phyloP scores from a whole-genome alignment of 1,140 invertebrate species.

The Battus philenor region DNA sequence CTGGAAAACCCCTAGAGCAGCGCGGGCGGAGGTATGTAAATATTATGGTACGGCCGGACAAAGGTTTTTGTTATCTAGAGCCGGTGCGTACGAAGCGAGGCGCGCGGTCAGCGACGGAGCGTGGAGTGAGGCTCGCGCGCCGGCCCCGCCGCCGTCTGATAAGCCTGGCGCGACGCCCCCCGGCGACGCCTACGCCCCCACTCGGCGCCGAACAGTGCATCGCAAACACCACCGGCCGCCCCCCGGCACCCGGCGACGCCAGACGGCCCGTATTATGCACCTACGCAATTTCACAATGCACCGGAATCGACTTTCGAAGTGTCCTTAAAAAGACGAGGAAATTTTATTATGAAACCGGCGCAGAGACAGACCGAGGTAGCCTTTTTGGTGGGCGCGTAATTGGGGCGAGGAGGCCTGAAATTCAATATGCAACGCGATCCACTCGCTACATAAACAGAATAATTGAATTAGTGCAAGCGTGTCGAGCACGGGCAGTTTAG shows the following conservation, averaged over 20 bases:
- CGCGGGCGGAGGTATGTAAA: constrained; percentile 56
- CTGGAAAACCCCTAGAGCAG: constrained; percentile 68
- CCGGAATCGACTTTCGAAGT: constrained; percentile 61
- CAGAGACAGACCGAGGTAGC: constrained; percentile 60
- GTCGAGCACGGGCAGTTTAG: constrained; percentile 39
- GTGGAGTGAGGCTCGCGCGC: constrained; percentile 71
- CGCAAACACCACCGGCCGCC: constrained; percentile 57
- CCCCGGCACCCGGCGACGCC: constrained; percentile 41
- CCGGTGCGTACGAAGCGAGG: constrained; percentile 54
- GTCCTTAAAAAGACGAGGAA: constrained; percentile 70
- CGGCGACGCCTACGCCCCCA: constrained; percentile 71
- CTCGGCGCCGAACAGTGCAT: constrained; percentile 56
- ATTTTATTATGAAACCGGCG: constrained; percentile 55
- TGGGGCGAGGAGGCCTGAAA: constrained; percentile 57
- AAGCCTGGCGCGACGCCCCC: constrained; percentile 72
- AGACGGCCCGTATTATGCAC: constrained; percentile 64
- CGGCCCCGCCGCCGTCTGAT: constrained; percentile 69
- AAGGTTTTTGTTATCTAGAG: constrained; percentile 73
- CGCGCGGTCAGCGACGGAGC: constrained; percentile 57
- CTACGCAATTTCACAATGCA: constrained; percentile 67
- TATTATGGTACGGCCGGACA: constrained; percentile 70
- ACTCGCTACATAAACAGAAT: constrained; percentile 66
- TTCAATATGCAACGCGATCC: constrained; percentile 68
- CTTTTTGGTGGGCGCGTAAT: constrained; percentile 69
- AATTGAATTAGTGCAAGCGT: constrained; percentile 65